Evolutionary conservation across 2,888 invertebrate genomes (phyloP), one percentile per base, ranked within the genome.

Genomic region (Pollenia angustigena): DNA sequence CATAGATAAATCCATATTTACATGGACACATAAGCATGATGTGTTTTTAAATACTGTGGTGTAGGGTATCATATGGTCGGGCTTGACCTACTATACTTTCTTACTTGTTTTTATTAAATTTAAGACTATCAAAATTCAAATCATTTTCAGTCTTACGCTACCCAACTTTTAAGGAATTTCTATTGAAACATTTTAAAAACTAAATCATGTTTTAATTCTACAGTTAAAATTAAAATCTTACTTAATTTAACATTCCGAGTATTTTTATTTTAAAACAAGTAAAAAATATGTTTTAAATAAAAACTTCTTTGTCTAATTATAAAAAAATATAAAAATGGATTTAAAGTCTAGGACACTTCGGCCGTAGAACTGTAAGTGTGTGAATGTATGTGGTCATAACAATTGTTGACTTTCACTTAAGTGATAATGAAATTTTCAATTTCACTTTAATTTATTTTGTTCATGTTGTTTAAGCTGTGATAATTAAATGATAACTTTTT

Each of bases 361-460:
- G 12, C 12, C 12, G 9, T 32, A 52, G 42, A 44, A 32, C 10
- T 62, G 16, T 32, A 12, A 18, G 18, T 32, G 69, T 75, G 6
- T 16, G 32, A 58, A 14, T 60, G 11, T 54, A 18, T 72, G 48
- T 18, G 72, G 23, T 74, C 79, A 68, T 54, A 18, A 46, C 8
- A 80, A 56, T 50, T 81, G 81, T 81, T 84, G 78, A 81, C 84
- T 84, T 84, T 87, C 87, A 84, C 81, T 87, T 87, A 84, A 87
- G 48, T 78, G 81, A 78, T 87, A 84, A 69, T 84, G 84, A 87
- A 81, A 72, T 50, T 79, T 85, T 79, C 68, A 80, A 80, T 85
- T 71, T 69, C 46, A 75, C 50, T 81, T 75, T 8, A 42, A 12
- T 52, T 23, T 68, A 7, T 23, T 52, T 71, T 69, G 44, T 16